Percentiles rank a stretch among this genome's conserved stretches.
Conservation (phyloP, 2,113 vertebrate genomes). For the Nasalis larvatus region DNA sequence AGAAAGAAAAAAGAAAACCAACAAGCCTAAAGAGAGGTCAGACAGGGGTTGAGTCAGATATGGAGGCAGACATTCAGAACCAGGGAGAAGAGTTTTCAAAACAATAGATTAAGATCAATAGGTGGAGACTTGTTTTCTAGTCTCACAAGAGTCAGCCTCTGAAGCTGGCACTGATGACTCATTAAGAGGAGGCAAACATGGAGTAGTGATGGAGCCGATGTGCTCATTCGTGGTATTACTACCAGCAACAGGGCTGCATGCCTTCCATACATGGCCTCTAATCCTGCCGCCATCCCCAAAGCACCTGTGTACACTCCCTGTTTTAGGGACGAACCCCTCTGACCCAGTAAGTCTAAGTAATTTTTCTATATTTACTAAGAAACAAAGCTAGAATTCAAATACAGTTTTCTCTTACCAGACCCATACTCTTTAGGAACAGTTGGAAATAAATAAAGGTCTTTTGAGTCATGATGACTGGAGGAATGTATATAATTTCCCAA, state of each 20-base stretch:
- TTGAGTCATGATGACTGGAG: background rate
- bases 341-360: background rate
- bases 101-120: background rate
- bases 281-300: background rate
- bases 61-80: background rate
- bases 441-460: background rate
- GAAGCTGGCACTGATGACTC: background rate
- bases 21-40: background rate
- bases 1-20: background rate
- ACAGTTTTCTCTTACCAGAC: background rate
- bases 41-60: rapidly evolving
- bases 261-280: background rate
- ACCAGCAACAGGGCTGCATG: background rate
- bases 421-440: background rate
- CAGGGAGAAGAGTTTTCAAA: background rate
- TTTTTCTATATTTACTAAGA: background rate
- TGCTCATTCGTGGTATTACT: rapidly evolving
- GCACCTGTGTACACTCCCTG: background rate
- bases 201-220: no score
- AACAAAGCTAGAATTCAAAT: background rate
- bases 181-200: no score
- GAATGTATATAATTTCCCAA: background rate
- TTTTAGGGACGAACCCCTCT: background rate
- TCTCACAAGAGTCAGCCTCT: background rate
- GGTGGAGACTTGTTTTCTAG: background rate